Conservation (phyloP, 1,140 invertebrate species). For the Euwallacea similis region DNA sequence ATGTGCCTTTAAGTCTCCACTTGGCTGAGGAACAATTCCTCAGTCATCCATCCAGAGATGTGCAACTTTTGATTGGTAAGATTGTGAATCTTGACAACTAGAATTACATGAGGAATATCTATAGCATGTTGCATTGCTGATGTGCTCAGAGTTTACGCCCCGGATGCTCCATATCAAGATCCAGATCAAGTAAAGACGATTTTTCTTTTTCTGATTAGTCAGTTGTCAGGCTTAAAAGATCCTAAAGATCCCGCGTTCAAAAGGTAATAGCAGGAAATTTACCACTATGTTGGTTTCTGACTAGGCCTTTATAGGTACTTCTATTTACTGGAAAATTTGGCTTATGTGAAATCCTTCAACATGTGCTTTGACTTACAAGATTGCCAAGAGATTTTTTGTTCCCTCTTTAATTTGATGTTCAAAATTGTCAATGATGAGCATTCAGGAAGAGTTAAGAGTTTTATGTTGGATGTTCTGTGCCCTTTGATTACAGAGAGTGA, state of each 20-base stretch:
- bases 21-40: slow-evolving; percentile 92
- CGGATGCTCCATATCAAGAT: slow-evolving; percentile 97
- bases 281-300: slow-evolving; percentile 35
- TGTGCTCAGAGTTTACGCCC: slow-evolving; percentile 95
- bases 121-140: slow-evolving; percentile 98
- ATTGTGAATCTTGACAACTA: not conserved
- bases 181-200: slow-evolving; percentile 91
- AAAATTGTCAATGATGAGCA: slow-evolving; percentile 96
- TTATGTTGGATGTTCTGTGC: slow-evolving; percentile 93
- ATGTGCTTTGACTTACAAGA: slow-evolving; percentile 98
- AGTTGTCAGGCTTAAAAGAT: slow-evolving; percentile 90
- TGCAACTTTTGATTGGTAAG: slow-evolving; percentile 66
- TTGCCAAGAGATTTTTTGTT: slow-evolving; percentile 95
- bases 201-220: slow-evolving; percentile 94
- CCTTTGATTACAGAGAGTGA: slow-evolving; percentile 95
- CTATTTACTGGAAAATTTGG: slow-evolving; percentile 92
- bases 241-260: slow-evolving; percentile 98
- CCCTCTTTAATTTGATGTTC: slow-evolving; percentile 94
- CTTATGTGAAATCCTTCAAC: slow-evolving; percentile 98
- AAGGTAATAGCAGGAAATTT: slow-evolving; percentile 32
- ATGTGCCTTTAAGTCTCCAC: slow-evolving; percentile 90
- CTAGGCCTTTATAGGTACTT: slow-evolving; percentile 72
- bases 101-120: slow-evolving; percentile 51
- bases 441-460: slow-evolving; percentile 92
- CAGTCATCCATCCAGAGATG: slow-evolving; percentile 87